phyloP scores from a whole-genome alignment of 2,888 invertebrate species.

The Apoderus coryli region DNA sequence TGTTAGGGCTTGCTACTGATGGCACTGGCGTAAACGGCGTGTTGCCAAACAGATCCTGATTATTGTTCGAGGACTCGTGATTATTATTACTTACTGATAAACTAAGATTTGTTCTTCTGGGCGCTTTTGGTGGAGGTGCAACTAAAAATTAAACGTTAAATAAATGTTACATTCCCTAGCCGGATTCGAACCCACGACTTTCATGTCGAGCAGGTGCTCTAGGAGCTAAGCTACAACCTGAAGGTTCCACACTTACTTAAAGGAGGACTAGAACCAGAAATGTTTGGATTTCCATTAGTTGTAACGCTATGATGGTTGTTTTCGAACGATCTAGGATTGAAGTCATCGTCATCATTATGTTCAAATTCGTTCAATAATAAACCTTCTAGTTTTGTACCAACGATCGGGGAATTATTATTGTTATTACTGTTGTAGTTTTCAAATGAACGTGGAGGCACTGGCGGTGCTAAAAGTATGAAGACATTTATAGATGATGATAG shows the following conservation, averaged over 20 bases:
- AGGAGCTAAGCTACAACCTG: no score
- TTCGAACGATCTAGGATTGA: conserved; percentile 79
- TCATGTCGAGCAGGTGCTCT: no score
- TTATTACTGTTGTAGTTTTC: no score
- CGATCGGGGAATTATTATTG: conserved; percentile 49
- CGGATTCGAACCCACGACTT: no score
- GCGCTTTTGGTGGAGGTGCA: conserved; percentile 78
- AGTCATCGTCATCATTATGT: conserved; percentile 62
- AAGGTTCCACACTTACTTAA: conserved; percentile 58
- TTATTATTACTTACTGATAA: conserved; percentile 27
- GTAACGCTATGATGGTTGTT: conserved; percentile 34
- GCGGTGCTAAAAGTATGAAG: conserved; percentile 30
- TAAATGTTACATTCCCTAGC: no score
- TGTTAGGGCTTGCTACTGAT: conserved; percentile 20
- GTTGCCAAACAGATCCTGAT: conserved; percentile 70
- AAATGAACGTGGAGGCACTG: conserved; percentile 36
- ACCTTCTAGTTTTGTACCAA: conserved; percentile 66
- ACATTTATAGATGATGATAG: no score
- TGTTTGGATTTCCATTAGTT: conserved; percentile 22
- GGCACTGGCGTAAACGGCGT: conserved; percentile 51
- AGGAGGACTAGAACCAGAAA: conserved; percentile 38
- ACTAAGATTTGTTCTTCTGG: conserved; percentile 33
- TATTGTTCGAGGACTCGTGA: conserved; percentile 27
- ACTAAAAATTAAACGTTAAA: no score
- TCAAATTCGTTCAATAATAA: conserved; percentile 67